Conservation (phyloP, 2,888 invertebrate genomes). For the Pogonocherus hispidulus region DNA sequence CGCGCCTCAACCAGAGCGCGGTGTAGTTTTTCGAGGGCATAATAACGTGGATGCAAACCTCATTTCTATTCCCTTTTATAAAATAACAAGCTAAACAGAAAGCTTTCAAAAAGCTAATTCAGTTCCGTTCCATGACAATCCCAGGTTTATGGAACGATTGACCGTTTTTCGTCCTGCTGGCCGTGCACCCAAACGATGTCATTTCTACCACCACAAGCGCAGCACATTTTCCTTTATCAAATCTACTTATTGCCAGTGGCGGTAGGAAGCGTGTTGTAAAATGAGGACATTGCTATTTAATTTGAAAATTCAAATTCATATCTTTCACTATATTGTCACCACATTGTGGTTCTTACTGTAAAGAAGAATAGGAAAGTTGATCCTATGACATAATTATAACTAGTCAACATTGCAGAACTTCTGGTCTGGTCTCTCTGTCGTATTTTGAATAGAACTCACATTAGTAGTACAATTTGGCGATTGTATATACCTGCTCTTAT, state of each 20-base stretch:
- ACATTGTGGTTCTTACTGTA: too few relatives aligned
- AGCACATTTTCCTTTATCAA: slow-evolving; percentile 57
- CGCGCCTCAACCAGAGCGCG: background rate
- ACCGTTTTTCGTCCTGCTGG: slow-evolving; percentile 51
- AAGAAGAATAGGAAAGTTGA: too few relatives aligned
- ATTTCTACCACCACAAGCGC: slow-evolving; percentile 50
- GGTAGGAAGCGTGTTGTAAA: too few relatives aligned
- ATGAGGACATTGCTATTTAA: too few relatives aligned
- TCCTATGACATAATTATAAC: too few relatives aligned
- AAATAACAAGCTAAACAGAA: slow-evolving; percentile 53
- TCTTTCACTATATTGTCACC: too few relatives aligned
- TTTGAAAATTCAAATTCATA: too few relatives aligned
- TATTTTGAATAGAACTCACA: too few relatives aligned
- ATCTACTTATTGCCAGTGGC: slow-evolving; percentile 51
- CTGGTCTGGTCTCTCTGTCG: too few relatives aligned
- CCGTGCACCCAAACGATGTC: slow-evolving; percentile 46
- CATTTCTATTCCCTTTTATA: slow-evolving; percentile 46
- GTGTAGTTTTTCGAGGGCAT: slow-evolving; percentile 27
- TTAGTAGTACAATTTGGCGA: too few relatives aligned
- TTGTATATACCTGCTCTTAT: too few relatives aligned
- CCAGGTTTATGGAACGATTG: slow-evolving; percentile 60
- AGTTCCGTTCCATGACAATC: slow-evolving; percentile 57
- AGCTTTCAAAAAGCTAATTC: slow-evolving; percentile 57
- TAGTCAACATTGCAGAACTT: too few relatives aligned
- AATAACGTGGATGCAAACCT: slow-evolving; percentile 30